Percentiles rank a stretch among this genome's conserved stretches.
Evolutionary conservation across 2,888 invertebrate species (phyloP).

Genomic region (Himalopsyche japonica): DNA sequence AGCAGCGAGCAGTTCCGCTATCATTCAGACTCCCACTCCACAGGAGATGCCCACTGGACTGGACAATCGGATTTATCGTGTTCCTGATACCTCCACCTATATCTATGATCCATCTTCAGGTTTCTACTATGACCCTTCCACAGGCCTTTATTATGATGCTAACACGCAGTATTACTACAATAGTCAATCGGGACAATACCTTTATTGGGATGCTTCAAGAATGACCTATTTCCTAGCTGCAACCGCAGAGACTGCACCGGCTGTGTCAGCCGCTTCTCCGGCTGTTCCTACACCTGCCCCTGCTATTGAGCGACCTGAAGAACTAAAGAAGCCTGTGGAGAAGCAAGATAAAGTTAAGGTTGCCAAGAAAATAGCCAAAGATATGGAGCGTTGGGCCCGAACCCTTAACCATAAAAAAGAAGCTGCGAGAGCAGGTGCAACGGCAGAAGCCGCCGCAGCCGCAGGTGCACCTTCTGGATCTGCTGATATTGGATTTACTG

Average conservation of each 20-base stretch:
- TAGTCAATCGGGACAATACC: conserved; percentile 84
- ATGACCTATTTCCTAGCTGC: conserved; percentile 65
- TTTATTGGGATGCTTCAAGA: conserved; percentile 89
- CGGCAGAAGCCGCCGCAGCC: conserved; percentile 51
- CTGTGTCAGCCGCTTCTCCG: conserved; percentile 45
- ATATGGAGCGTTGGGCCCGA: conserved; percentile 88
- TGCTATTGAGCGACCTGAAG: conserved; percentile 50
- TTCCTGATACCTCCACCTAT: conserved; percentile 90
- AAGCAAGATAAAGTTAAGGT: conserved; percentile 95
- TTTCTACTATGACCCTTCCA: conserved; percentile 92
- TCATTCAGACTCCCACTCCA: conserved; percentile 36
- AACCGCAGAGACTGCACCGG: conserved; percentile 45
- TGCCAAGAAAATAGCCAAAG: conserved; percentile 96
- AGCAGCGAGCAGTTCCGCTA: conserved; percentile 50
- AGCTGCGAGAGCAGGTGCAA: conserved; percentile 54
- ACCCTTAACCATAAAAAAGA: conserved; percentile 96
- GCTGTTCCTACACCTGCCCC: conserved; percentile 5
- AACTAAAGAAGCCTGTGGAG: conserved; percentile 71
- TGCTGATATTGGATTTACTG: conserved; percentile 92
- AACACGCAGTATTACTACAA: conserved; percentile 97
- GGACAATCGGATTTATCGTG: conserved; percentile 68
- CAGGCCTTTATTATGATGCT: conserved; percentile 95
- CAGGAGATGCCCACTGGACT: conserved; percentile 62
- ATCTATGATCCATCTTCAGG: conserved; percentile 94
- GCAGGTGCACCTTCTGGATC: conserved; percentile 69